These are phyloP conservation scores for Sympetrum striolatum DNA, from an alignment of 2,888 invertebrate species.

Conservation along the genomic window DNA sequence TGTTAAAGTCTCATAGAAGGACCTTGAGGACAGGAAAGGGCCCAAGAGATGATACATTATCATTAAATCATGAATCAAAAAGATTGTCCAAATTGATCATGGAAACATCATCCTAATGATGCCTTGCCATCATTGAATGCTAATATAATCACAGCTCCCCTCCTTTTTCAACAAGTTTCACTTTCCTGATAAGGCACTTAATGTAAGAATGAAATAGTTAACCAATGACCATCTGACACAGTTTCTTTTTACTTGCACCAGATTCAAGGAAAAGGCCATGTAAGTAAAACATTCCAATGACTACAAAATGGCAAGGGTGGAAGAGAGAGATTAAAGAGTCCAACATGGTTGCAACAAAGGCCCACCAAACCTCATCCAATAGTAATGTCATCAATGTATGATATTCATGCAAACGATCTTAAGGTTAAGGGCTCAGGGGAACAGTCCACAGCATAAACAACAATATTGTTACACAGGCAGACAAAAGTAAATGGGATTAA, in stretches of 20 bases:
- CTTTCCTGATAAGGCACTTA: conserved; percentile 40
- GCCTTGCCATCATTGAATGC: conserved; percentile 26
- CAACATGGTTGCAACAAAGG: conserved; percentile 9
- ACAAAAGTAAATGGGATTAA: conserved; percentile 36
- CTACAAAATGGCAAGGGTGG: conserved; percentile 39
- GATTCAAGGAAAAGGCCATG: conserved; percentile 36
- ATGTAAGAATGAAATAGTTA: conserved; percentile 44
- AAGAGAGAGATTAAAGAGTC: conserved; percentile 14
- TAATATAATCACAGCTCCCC: conserved; percentile 32
- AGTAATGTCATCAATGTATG: conserved; percentile 31
- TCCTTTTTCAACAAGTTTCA: conserved; percentile 1
- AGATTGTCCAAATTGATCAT: conserved; percentile 22
- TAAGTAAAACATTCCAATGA: conserved; percentile 35
- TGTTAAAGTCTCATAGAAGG: conserved; percentile 4
- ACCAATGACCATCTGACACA: conserved; percentile 26
- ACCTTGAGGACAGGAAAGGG: conserved; percentile 9
- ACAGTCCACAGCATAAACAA: conserved; percentile 41
- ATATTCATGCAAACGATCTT: conserved; percentile 24
- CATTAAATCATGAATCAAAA: conserved; percentile 35
- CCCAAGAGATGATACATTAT: background rate
- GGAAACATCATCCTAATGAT: conserved; percentile 26
- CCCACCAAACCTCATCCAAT: conserved; percentile 10
- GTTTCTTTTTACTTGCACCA: background rate
- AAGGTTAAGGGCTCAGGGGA: conserved; percentile 32
- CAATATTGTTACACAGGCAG: conserved; percentile 35